phyloP scores from a whole-genome alignment of 2,888 invertebrate species.

The Mimumesa dahlbomi region DNA sequence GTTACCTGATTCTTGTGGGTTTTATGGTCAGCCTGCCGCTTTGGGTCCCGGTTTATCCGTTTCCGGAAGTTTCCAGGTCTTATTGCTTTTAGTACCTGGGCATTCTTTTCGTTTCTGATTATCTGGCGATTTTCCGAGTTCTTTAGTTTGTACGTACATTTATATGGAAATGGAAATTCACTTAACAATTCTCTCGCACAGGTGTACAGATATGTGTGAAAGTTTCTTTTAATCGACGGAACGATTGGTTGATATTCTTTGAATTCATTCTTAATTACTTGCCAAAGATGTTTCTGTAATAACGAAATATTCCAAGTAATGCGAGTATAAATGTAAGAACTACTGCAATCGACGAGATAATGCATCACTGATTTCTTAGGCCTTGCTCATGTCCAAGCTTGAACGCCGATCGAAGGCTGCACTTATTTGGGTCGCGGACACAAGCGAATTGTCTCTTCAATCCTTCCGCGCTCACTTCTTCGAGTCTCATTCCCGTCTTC shows the following conservation, averaged over 20 bases:
- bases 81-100: too few species aligned
- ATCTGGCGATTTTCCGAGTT: too few species aligned
- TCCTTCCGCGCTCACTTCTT: slow-evolving; percentile 73
- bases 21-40: slow-evolving; percentile 19
- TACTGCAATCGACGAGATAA: slow-evolving; percentile 41
- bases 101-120: too few species aligned
- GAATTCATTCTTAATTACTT: too few species aligned
- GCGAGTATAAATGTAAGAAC: slow-evolving; percentile 21
- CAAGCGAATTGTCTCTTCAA: slow-evolving; percentile 69
- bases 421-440: slow-evolving; percentile 76
- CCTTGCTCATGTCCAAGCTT: slow-evolving; percentile 65
- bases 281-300: too few species aligned
- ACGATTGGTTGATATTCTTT: too few species aligned
- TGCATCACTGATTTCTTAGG: slow-evolving; percentile 69
- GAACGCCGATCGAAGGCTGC: slow-evolving; percentile 72
- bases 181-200: too few species aligned
- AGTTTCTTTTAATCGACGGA: too few species aligned
- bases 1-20: slow-evolving; percentile 35
- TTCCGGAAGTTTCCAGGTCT: too few species aligned
- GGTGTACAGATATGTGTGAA: too few species aligned
- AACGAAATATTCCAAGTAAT: background rate
- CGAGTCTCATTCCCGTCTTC: slow-evolving; percentile 39
- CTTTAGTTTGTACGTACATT: too few species aligned
- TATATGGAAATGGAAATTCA: too few species aligned
- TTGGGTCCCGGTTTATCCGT: background rate